Evolutionary conservation across 2,888 invertebrate species (phyloP).

Genomic region (Synergus umbraculus): DNA sequence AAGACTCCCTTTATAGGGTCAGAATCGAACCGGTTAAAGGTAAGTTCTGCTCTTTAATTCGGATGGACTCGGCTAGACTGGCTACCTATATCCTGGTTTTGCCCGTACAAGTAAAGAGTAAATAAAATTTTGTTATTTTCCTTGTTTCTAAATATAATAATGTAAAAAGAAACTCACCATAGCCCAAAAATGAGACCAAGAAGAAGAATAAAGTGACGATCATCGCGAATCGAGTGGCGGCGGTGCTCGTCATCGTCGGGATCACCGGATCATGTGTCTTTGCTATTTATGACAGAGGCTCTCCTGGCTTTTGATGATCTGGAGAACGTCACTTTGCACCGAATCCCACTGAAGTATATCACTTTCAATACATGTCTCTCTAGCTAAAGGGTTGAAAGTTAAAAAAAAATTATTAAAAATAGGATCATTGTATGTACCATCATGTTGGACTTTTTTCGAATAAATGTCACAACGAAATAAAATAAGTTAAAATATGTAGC

Average conservation of each 20-base stretch:
- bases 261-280: slow-evolving; percentile 69
- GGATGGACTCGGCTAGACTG: too few relatives aligned
- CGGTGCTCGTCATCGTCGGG: slow-evolving; percentile 62
- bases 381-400: background rate
- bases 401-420: background rate
- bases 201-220: slow-evolving; percentile 63
- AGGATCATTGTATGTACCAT: background rate
- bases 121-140: background rate
- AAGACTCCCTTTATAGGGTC: too few relatives aligned
- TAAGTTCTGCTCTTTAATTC: too few relatives aligned
- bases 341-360: background rate
- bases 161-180: slow-evolving; percentile 62
- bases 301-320: background rate
- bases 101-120: too few relatives aligned
- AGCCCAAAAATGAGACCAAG: slow-evolving; percentile 62
- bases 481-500: too few relatives aligned
- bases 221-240: slow-evolving; percentile 60
- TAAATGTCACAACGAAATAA: too few relatives aligned
- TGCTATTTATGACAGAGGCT: slow-evolving; percentile 29
- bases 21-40: too few relatives aligned
- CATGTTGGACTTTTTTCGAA: background rate
- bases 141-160: background rate
- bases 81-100: too few relatives aligned
- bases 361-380: background rate
- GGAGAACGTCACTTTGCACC: background rate